A percentile compares a stretch with the other conserved stretches of the same genome.
These are phyloP conservation scores for Penaeus vannamei DNA, from an alignment of 1,140 invertebrate species.

Conservation along the genomic window DNA sequence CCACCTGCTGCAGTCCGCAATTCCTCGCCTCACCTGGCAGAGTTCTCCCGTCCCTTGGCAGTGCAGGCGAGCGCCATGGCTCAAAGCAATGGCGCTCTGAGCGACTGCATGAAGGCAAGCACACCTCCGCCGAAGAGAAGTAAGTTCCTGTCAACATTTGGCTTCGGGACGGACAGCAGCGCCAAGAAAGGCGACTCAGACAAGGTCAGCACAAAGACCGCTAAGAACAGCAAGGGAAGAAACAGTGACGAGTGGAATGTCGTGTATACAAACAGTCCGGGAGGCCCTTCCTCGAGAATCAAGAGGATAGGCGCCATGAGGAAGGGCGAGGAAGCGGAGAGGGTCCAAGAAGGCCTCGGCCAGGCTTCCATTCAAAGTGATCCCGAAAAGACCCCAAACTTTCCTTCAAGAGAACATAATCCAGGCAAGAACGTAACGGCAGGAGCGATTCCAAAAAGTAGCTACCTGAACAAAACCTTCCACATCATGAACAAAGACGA, in stretches of 20 bases:
- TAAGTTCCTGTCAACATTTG: slow-evolving; percentile 21
- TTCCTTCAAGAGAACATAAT: neutral
- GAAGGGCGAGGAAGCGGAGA: neutral
- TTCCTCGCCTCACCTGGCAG: too few species aligned
- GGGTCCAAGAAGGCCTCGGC: too few species aligned
- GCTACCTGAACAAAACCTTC: slow-evolving; percentile 15
- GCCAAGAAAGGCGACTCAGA: slow-evolving; percentile 22
- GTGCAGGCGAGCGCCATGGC: neutral
- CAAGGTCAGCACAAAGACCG: neutral
- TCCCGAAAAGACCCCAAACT: neutral
- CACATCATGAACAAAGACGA: slow-evolving; percentile 11
- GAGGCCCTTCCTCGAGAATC: neutral
- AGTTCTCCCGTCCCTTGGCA: neutral
- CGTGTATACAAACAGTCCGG: neutral
- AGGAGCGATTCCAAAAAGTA: slow-evolving; percentile 2
- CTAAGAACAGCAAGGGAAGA: neutral
- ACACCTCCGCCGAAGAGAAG: neutral
- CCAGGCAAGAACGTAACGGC: neutral
- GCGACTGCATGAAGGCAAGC: too few species aligned
- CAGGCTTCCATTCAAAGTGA: neutral
- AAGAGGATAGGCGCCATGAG: neutral
- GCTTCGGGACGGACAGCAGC: neutral
- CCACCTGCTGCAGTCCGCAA: too few species aligned
- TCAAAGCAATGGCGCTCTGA: neutral
- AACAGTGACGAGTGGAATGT: neutral